Base-by-base conservation (phyloP, 2,888 invertebrate species). In the Sympetrum striolatum region DNA sequence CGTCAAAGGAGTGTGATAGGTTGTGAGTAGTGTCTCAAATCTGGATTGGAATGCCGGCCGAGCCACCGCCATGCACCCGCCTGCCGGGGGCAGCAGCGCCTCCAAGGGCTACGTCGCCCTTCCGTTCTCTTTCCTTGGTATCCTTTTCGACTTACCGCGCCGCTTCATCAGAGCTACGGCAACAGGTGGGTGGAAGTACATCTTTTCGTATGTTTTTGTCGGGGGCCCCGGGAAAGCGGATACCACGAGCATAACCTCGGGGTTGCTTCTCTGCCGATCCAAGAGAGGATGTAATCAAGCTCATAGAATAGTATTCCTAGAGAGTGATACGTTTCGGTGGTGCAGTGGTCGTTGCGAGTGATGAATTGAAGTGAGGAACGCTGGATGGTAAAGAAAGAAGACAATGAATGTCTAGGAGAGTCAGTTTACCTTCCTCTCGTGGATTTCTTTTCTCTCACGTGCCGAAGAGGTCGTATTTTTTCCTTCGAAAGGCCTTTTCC, bases 1-100 rank as follows among this genome's bases (percentile, higher is more conserved):
- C 31, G 82, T 22, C 37, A 60, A 86, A 60, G 37, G 37, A 60
- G 86, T 64, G 86, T 86, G 60, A 37, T 60, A 73, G 73, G 86
- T 86, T 58, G 86, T 86, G 86, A 35, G 22, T 86, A 86, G 86
- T 86, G 86, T 60, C 60, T 86, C 86, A 86, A 58, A 37, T 60
- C 86, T 73, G 86, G 86, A 86, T 86, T 86, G 86, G 86, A 86
- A 86, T 86, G 86, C 86, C 60, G 86, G 86, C 37, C 86, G 60
- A 64, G 58, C 60, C 60, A 64, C 86, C 86, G 60, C 58, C 86
- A 86, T 86, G 86, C 86, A 60, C 86, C 86, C 86, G 86, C 86
- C 86, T 86, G 86, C 86, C 86, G 86, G 86, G 58, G 86, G 86
- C 86, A 58, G 82, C 58, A 35, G 58, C 60, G 73, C 73, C 25